These are phyloP conservation scores for Coelopa pilipes DNA, from an alignment of 2,888 invertebrate genomes.

Conservation along the genomic window DNA sequence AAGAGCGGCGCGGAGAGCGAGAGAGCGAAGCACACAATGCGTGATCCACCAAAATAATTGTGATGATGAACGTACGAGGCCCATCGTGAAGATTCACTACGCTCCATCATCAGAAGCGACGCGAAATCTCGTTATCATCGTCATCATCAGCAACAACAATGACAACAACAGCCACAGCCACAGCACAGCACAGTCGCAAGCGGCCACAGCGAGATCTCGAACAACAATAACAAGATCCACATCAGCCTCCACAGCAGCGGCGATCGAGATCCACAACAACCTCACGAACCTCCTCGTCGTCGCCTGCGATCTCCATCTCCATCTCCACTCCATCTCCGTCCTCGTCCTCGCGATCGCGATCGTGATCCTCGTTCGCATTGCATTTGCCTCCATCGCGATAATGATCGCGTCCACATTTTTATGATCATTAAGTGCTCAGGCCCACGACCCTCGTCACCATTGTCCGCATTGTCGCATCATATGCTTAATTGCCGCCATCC, in stretches of 20 bases:
- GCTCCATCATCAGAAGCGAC: constrained; percentile 51
- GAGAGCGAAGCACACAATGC: not conserved
- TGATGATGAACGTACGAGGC: not conserved
- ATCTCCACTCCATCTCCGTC: not conserved
- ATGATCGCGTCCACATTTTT: no score
- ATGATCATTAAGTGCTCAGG: no score
- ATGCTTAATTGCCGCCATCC: no score
- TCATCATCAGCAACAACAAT: constrained; percentile 24
- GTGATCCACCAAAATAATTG: constrained; percentile 10
- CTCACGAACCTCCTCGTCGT: not conserved
- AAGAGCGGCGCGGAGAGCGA: not conserved
- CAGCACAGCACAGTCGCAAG: not conserved
- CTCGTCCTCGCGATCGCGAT: no score
- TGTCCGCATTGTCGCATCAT: no score
- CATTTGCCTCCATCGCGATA: no score
- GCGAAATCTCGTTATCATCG: constrained; percentile 41
- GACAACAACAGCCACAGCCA: not conserved
- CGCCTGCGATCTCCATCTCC: not conserved
- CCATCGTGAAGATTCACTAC: constrained; percentile 53
- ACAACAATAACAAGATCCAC: not conserved
- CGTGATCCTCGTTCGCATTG: no score
- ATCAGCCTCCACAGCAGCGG: not conserved
- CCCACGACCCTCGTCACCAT: no score
- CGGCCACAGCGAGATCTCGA: not conserved
- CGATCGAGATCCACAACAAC: not conserved